phyloP scores from a whole-genome alignment of 2,797 vertebrate species.

The Myotis daubentonii region DNA sequence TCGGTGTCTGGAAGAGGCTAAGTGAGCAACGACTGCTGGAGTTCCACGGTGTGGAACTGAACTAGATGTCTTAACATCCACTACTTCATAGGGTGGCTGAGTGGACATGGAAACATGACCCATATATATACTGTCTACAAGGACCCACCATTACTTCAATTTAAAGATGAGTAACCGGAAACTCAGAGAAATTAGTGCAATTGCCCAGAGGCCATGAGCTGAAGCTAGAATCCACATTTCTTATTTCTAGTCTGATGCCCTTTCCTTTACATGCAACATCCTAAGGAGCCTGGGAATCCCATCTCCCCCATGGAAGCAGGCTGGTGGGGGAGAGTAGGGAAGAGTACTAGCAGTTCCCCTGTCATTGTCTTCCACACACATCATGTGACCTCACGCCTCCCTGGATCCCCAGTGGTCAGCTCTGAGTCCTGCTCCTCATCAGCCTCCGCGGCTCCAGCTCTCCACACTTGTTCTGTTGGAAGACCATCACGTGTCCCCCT shows the following conservation, averaged over 20 bases:
- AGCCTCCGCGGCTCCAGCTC: not conserved
- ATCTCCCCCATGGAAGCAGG: not conserved
- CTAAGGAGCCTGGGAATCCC: not conserved
- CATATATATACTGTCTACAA: too few species aligned
- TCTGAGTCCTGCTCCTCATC: too few species aligned
- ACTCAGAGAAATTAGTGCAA: constrained; percentile 40
- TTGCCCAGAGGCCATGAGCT: not conserved
- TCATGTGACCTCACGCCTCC: not conserved
- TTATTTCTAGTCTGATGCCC: not conserved
- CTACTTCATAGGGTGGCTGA: not conserved
- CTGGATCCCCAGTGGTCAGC: not conserved
- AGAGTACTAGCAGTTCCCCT: not conserved
- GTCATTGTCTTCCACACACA: not conserved
- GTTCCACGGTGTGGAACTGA: not conserved
- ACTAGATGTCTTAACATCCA: constrained; percentile 13
- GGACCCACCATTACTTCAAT: constrained; percentile 11
- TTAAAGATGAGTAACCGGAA: constrained; percentile 49
- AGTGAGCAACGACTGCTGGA: not conserved
- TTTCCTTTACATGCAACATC: not conserved
- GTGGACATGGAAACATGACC: too few species aligned
- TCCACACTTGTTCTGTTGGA: not conserved
- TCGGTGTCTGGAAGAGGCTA: not conserved
- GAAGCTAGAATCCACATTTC: not conserved
- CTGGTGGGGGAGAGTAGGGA: too few species aligned
- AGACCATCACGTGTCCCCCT: not conserved